Conservation (phyloP, 2,113 vertebrate species). For the Clarias macrocephalus region DNA sequence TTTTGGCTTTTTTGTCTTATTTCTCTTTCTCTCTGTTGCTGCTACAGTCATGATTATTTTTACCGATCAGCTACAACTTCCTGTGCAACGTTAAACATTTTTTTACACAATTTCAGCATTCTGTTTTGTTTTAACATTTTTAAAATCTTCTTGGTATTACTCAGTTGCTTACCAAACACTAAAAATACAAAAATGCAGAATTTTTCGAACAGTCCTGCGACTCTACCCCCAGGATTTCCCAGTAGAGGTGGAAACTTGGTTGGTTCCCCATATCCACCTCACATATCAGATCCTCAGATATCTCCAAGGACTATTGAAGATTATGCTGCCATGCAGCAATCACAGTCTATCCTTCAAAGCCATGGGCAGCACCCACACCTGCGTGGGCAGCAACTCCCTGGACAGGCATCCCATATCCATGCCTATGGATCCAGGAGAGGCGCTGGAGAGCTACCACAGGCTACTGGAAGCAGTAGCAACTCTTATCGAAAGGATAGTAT, state of each 20-base stretch:
- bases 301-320: constrained; percentile 77
- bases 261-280: constrained; percentile 68
- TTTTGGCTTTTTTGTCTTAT: neutral
- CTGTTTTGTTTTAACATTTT: constrained; percentile 31
- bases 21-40: constrained; percentile 38
- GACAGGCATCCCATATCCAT: constrained; percentile 71
- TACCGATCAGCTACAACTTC: constrained; percentile 57
- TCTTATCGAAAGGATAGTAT: constrained; percentile 74
- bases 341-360: constrained; percentile 52
- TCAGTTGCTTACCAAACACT: constrained; percentile 32
- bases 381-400: constrained; percentile 68
- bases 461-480: constrained; percentile 64
- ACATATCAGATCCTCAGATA: constrained; percentile 74
- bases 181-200: constrained; percentile 71
- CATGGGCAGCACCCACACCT: constrained; percentile 63
- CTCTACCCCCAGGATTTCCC: constrained; percentile 71
- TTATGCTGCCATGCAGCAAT: constrained; percentile 72
- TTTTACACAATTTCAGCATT: constrained; percentile 61
- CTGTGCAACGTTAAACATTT: constrained; percentile 40
- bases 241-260: constrained; percentile 65
- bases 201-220: constrained; percentile 74
- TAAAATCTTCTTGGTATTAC: constrained; percentile 16
- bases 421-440: constrained; percentile 69
- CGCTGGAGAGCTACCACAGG: constrained; percentile 65
- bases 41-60: constrained; percentile 50